Percentiles rank a stretch among this genome's conserved stretches.
phyloP scores from a whole-genome alignment of 1,140 invertebrate species.

The Coboldia fuscipes region DNA sequence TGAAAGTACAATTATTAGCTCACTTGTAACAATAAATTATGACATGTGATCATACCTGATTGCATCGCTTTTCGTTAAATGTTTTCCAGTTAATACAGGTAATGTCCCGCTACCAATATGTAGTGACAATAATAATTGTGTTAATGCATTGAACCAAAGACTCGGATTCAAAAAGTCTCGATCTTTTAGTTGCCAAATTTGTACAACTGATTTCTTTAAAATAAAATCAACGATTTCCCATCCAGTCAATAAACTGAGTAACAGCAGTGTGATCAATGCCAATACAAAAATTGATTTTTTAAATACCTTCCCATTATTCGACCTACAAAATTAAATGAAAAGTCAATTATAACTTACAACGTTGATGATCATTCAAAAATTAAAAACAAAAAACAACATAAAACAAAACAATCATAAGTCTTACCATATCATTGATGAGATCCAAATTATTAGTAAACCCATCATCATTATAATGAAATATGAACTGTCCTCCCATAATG shows the following conservation, averaged over 20 bases:
- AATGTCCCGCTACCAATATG: constrained; percentile 17
- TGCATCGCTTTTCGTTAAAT: constrained; percentile 20
- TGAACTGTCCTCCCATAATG: constrained; percentile 17
- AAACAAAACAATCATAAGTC: constrained; percentile 1
- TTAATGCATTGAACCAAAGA: constrained; percentile 19
- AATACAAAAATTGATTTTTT: constrained; percentile 16
- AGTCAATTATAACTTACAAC: no score
- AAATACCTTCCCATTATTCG: constrained; percentile 16
- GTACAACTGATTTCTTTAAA: constrained; percentile 12
- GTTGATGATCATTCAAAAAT: no score
- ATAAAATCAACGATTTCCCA: constrained; percentile 19
- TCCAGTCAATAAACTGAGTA: constrained; percentile 14
- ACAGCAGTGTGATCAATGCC: constrained; percentile 11
- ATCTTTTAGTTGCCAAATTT: constrained; percentile 13
- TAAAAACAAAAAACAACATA: neutral
- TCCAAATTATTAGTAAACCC: constrained; percentile 17
- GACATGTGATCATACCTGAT: no score
- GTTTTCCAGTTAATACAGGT: constrained; percentile 20
- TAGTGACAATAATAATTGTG: constrained; percentile 17
- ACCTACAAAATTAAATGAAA: constrained; percentile 8
- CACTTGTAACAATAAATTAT: no score
- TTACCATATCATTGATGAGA: constrained; percentile 20
- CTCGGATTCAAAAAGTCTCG: constrained; percentile 11
- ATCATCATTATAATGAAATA: constrained; percentile 18
- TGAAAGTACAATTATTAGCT: no score